A percentile compares a stretch with the other conserved stretches of the same genome.
phyloP scores from a whole-genome alignment of 2,797 vertebrate species.

The Steatocranus sp. region DNA sequence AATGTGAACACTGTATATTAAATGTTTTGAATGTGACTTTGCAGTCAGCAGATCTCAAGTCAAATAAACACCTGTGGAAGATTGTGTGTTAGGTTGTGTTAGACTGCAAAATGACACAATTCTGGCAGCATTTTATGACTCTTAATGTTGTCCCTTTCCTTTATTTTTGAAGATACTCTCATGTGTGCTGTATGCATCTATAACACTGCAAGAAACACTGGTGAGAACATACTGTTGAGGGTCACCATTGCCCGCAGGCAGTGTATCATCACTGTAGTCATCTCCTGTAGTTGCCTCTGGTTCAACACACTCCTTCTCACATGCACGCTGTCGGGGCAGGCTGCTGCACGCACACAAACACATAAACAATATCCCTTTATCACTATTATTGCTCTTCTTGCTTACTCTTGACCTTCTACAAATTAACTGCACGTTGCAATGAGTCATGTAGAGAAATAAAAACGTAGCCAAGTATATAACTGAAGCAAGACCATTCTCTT shows the following conservation, averaged over 20 bases:
- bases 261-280: conserved; percentile 59
- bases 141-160: neutral
- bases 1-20: neutral
- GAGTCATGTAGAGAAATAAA: neutral
- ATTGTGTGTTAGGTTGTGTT: neutral
- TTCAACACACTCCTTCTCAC: conserved; percentile 64
- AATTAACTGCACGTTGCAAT: conserved; percentile 6
- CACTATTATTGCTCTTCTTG: neutral
- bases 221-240: conserved; percentile 62
- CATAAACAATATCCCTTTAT: neutral
- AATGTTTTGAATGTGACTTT: neutral
- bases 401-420: neutral
- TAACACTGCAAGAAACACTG: neutral
- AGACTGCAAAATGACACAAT: neutral
- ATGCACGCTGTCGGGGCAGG: conserved; percentile 31
- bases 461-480: neutral
- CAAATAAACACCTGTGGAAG: neutral
- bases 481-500: neutral
- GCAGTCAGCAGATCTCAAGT: neutral
- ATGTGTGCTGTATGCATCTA: neutral
- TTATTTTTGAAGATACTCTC: neutral
- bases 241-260: conserved; percentile 58
- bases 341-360: conserved; percentile 40
- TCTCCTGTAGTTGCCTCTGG: conserved; percentile 56
- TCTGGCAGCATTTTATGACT: neutral